phyloP scores from a whole-genome alignment of 2,113 vertebrate genomes.

The Burhinus bistriatus region DNA sequence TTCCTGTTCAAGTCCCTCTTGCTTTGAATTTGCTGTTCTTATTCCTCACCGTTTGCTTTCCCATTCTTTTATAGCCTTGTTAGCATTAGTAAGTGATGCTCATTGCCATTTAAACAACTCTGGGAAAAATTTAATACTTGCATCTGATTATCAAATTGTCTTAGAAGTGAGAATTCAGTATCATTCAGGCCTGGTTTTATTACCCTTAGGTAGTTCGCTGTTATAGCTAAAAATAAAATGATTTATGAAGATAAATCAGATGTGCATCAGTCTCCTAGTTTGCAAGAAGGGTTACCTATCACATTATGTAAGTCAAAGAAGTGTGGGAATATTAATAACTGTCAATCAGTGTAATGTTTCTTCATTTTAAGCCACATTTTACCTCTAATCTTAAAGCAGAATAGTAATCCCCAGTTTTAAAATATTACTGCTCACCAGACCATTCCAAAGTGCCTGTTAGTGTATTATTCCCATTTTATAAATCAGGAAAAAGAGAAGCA shows the following conservation, averaged over 20 bases:
- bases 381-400: not conserved
- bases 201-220: not conserved
- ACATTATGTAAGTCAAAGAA: not conserved
- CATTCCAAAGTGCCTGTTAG: not conserved
- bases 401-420: not conserved
- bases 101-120: constrained; percentile 31
- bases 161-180: constrained; percentile 35
- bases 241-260: not conserved
- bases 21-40: constrained; percentile 38
- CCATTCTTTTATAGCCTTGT: constrained; percentile 29
- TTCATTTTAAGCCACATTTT: not conserved
- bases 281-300: not conserved
- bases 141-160: not conserved
- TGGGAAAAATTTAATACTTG: not conserved
- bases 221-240: not conserved
- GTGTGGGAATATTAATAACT: not conserved
- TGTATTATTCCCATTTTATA: not conserved
- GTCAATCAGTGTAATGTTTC: not conserved
- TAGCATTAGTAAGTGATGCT: constrained; percentile 50
- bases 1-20: constrained; percentile 44
- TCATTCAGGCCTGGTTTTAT: not conserved
- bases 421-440: not conserved
- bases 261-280: not conserved
- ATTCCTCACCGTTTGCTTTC: constrained; percentile 37
- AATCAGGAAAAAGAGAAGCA: not conserved